Evolutionary conservation across 2,113 vertebrate species (phyloP).

Genomic region (Argyrosomus japonicus): DNA sequence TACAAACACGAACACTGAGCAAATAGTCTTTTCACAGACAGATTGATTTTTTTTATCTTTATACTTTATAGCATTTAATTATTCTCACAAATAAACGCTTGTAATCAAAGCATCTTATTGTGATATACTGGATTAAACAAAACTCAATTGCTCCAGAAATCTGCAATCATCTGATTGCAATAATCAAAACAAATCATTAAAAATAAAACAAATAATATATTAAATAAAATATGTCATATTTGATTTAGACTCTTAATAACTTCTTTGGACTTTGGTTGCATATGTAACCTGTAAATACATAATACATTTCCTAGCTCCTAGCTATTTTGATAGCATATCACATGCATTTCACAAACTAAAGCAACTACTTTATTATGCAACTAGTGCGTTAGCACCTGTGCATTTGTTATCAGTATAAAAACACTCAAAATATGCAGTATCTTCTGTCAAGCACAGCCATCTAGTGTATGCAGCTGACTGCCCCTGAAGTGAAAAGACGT

Average conservation of each 20-base stretch:
- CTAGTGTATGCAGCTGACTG: constrained; percentile 35
- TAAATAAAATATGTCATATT: constrained; percentile 15
- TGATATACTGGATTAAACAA: constrained; percentile 17
- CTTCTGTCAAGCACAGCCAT: constrained; percentile 29
- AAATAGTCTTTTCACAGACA: constrained; percentile 85
- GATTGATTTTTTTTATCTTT: constrained; percentile 48
- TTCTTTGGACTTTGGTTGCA: constrained; percentile 13
- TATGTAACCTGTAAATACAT: constrained; percentile 3
- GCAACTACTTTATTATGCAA: constrained; percentile 40
- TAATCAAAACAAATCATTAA: constrained; percentile 21
- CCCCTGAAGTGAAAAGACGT: constrained; percentile 85
- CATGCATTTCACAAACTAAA: constrained; percentile 49
- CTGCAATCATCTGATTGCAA: constrained; percentile 15
- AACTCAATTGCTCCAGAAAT: constrained; percentile 10
- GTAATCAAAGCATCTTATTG: constrained; percentile 42
- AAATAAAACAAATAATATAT: constrained; percentile 10
- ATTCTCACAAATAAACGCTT: constrained; percentile 10
- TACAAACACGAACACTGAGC: constrained; percentile 72
- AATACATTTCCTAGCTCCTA: background rate
- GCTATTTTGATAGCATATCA: background rate
- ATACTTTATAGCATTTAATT: background rate
- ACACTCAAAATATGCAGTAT: background rate
- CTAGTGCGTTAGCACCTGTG: constrained; percentile 52
- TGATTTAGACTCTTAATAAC: background rate
- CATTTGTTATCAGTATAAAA: constrained; percentile 40